Base-by-base conservation (phyloP, 2,888 invertebrate species). In the Nematopogon swammerdamellus region DNA sequence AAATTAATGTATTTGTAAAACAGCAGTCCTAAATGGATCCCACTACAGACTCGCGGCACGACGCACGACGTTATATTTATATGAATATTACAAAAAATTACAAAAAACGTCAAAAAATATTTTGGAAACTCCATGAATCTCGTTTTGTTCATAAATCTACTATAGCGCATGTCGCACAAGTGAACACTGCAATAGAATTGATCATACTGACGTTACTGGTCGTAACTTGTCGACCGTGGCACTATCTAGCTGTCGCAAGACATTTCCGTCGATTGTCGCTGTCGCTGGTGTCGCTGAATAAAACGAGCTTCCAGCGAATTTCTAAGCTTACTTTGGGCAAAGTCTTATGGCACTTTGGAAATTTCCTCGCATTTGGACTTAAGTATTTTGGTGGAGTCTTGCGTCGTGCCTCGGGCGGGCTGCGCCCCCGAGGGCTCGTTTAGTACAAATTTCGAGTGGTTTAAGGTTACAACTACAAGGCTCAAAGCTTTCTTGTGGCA, bases 371-470 rank as follows among this genome's bases (percentile, higher is more conserved):
- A 79, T 77, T 79, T 76, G 70, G 79, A 76, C 76, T 79, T 43
- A 79, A 79, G 77, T 76, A 44, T 44, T 44, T 44, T 3, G 16
- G 44, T 19, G 19, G 8, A 17, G 10, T 44, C 19, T 6, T 14
- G 18, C 44, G 44, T 17, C 19, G 44, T 17, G n/a, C 19, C 44
- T 6, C 18, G 17, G 17, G 19, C 44, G 19, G 17, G 19, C 44
- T 17, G 44, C 17, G 44, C 44, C 44, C 17, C 19, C 6, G 14
- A 18, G 44, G 44, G 44, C 44, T 44, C 44, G 44, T 77, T 79
- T 79, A 79, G 79, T 79, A 79, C 79, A 79, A 79, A 79, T 79
- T 79, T 76, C 77, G 76, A 68, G 74, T 76, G 73, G 72, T 77
- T 29, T 77, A 79, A 79, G 77, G 71, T 77, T 72, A 76, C 74